These are phyloP conservation scores for Myodes glareolus DNA, from an alignment of 2,113 vertebrate species.

Conservation along the genomic window DNA sequence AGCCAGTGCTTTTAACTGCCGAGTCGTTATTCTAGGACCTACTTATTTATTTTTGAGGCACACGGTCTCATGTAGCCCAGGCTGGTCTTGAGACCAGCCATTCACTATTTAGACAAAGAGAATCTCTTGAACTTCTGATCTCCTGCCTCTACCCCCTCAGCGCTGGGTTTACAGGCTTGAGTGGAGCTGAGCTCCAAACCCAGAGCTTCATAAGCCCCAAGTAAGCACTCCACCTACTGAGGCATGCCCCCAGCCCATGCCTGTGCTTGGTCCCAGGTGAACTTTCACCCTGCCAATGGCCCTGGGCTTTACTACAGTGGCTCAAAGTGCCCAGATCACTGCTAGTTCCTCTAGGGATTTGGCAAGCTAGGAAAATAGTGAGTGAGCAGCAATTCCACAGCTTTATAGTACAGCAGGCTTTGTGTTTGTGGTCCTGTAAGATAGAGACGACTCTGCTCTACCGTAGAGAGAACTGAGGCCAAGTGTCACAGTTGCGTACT, in stretches of 20 bases:
- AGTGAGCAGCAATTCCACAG: accelerated
- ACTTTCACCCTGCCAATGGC: not conserved
- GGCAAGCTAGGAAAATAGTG: accelerated
- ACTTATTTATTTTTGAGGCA: not conserved
- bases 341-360: not conserved
- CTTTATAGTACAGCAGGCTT: not conserved
- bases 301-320: not conserved
- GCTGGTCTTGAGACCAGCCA: not conserved
- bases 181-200: not conserved
- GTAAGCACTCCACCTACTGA: not conserved
- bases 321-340: accelerated
- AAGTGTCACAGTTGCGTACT: not conserved
- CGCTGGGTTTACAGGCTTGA: not conserved
- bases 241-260: not conserved
- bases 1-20: not conserved
- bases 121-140: not conserved
- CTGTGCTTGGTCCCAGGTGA: too few relatives aligned
- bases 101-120: not conserved
- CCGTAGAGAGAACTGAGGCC: not conserved
- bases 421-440: accelerated
- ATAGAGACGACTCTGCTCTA: not conserved
- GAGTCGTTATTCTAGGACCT: not conserved
- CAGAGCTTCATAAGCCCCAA: not conserved
- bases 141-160: not conserved
- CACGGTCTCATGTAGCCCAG: not conserved